Base-by-base conservation (phyloP, 1,140 invertebrate species). In the Parasteatoda tepidariorum region DNA sequence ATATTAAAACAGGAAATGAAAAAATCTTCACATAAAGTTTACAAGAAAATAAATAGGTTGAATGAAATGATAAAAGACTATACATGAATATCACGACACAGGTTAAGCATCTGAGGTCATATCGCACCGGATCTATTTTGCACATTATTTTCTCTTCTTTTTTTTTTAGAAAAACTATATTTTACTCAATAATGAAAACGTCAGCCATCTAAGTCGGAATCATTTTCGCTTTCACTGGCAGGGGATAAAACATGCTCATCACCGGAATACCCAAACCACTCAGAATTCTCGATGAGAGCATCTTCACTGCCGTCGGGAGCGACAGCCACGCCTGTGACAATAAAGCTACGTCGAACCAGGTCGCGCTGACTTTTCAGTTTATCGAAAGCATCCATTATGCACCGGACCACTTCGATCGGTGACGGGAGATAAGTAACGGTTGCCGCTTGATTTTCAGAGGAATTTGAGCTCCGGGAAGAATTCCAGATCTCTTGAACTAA, bases 161-260 rank as follows among this genome's bases (percentile, higher is more conserved):
- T n/a, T n/a, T n/a, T n/a, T n/a, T n/a, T n/a, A n/a, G n/a, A n/a
- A n/a, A n/a, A n/a, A n/a, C n/a, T n/a, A n/a, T n/a, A n/a, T n/a
- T n/a, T n/a, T n/a, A n/a, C 38, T 13, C 38, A 48, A 48, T 48
- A 48, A 48, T 13, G 34, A 22, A 28, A 24, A 73, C 70, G 9
- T 68, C 33, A 57, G 34, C 15, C 31, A 38, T 83, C 81, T 4
- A 74, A 57, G 55, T 82, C 78, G 18, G 81, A 83, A n/a, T 83
- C 81, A 31, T 26, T 22, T 3, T 74, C 81, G 38, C 41, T 73
- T 9, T 73, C 70, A 66, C 68, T 74, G n/a, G 70, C 68, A 9
- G 81, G 81, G 30, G 81, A 83, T 30, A 83, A 59, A 18, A 83
- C 81, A 30, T 83, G 81, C 48, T 73, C 71, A 34, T 83, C 81